Evolutionary conservation across 2,113 vertebrate species (phyloP).

Genomic region (Felis chaus): DNA sequence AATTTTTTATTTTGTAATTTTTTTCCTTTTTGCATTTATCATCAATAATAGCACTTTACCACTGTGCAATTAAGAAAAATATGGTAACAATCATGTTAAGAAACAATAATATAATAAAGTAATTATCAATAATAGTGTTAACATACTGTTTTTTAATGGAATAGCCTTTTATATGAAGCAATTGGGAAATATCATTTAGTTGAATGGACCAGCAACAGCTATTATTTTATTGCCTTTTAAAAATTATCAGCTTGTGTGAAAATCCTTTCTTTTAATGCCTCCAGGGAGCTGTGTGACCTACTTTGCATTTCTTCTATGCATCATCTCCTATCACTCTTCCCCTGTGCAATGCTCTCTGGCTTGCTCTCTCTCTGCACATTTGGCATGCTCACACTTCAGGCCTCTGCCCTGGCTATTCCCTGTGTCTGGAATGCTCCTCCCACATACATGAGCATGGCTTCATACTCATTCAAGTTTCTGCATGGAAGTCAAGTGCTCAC

Average conservation of each 20-base stretch:
- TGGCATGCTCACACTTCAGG: background rate
- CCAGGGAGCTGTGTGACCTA: background rate
- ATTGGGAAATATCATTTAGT: background rate
- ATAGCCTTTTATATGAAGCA: background rate
- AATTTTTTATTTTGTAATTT: background rate
- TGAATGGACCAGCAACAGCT: background rate
- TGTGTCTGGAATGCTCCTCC: background rate
- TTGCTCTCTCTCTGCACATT: background rate
- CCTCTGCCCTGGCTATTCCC: background rate
- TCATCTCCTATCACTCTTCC: background rate
- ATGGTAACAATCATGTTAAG: background rate
- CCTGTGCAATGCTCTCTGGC: background rate
- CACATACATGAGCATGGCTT: rapidly evolving
- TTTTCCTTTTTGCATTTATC: background rate
- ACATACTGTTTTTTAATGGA: background rate
- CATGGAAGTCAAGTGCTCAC: background rate
- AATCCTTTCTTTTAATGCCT: background rate
- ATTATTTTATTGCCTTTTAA: background rate
- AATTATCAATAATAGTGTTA: background rate
- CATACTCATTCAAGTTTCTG: background rate
- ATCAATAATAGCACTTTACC: background rate
- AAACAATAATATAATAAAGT: background rate
- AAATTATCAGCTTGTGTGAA: background rate
- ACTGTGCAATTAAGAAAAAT: background rate
- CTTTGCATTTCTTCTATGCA: background rate